These are phyloP conservation scores for Montifringilla adamsi DNA, from an alignment of 2,113 vertebrate genomes.

Conservation along the genomic window DNA sequence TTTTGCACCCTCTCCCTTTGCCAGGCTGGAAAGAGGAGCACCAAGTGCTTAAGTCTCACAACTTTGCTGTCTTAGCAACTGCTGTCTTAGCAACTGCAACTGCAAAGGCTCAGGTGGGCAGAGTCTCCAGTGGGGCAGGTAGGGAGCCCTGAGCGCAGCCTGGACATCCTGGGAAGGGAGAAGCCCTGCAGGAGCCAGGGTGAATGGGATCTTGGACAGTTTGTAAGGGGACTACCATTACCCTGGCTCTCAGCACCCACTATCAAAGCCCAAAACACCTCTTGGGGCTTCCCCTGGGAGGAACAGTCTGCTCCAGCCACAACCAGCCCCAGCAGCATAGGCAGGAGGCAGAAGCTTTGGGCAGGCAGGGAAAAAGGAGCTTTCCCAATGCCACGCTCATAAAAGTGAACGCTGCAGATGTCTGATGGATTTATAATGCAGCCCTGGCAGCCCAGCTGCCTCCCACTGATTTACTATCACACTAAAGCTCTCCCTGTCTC, in stretches of 20 bases:
- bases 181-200: neutral
- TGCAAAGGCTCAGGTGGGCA: neutral
- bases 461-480: neutral
- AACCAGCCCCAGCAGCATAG: accelerated
- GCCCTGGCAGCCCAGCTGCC: neutral
- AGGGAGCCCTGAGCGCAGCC: neutral
- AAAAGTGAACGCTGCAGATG: neutral
- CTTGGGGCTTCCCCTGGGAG: neutral
- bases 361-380: neutral
- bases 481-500: neutral
- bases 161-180: neutral
- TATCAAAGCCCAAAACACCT: neutral
- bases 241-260: neutral
- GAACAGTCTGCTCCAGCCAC: neutral
- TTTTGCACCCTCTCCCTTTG: neutral
- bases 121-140: too few relatives aligned
- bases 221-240: accelerated
- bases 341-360: neutral
- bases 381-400: neutral
- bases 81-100: neutral
- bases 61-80: neutral
- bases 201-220: accelerated
- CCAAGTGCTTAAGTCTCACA: neutral
- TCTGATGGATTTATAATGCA: neutral
- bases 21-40: neutral